Evolutionary conservation across 2,888 invertebrate genomes (phyloP).

Genomic region (Mimachlamys varia): DNA sequence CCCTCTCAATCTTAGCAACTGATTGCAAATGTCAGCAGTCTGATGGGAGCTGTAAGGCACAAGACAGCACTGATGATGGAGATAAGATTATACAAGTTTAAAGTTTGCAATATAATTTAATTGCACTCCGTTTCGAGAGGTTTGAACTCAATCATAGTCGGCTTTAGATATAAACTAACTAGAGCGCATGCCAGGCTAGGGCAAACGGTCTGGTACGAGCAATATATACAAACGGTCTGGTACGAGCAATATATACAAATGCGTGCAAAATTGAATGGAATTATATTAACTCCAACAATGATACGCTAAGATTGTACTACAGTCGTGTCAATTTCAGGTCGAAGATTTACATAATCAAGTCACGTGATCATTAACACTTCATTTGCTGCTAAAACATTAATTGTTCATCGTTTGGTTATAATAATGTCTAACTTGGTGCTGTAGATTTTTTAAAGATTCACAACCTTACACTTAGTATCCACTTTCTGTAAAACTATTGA

Average conservation of each 20-base stretch:
- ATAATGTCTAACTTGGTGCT: too few species aligned
- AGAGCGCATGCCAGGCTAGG: background rate
- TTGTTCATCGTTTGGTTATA: too few species aligned
- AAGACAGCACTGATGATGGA: background rate
- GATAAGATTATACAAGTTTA: slow-evolving; percentile 2
- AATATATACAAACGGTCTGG: background rate
- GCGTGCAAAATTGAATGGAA: background rate
- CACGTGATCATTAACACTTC: too few species aligned
- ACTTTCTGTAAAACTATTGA: too few species aligned
- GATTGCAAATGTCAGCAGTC: background rate
- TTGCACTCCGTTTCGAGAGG: background rate
- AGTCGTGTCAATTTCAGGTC: slow-evolving; percentile 6
- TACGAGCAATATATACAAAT: background rate
- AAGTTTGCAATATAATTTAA: slow-evolving; percentile 11
- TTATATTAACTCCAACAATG: background rate
- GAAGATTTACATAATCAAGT: background rate
- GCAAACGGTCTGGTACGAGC: background rate
- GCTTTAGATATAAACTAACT: background rate
- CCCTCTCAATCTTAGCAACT: background rate
- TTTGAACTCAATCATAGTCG: background rate
- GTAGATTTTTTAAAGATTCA: too few species aligned
- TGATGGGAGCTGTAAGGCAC: background rate
- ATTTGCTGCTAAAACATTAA: too few species aligned
- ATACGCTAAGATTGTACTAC: background rate
- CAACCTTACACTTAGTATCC: too few species aligned